Evolutionary conservation across 2,888 invertebrate genomes (phyloP).

Genomic region (Spatulosminthurus flaviceps): DNA sequence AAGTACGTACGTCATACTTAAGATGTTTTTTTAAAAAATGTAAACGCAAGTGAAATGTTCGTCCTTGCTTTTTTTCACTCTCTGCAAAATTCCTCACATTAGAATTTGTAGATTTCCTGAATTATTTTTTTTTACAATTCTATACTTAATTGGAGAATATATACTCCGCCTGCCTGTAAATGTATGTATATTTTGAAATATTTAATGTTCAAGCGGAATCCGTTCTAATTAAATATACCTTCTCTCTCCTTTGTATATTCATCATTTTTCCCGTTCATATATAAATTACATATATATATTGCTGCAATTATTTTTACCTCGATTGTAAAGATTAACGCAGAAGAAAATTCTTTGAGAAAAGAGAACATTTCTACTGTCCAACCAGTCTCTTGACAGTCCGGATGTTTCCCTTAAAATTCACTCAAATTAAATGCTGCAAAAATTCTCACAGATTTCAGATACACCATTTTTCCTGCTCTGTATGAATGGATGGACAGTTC

Average conservation of each 20-base stretch:
- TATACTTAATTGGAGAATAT: conserved; percentile 5
- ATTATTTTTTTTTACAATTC: background rate
- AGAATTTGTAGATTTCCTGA: no score
- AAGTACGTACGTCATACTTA: background rate
- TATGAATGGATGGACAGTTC: no score
- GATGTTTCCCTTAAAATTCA: background rate
- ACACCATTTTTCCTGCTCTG: no score
- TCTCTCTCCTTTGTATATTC: background rate
- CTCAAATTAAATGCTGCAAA: background rate
- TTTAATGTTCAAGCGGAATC: conserved; percentile 3
- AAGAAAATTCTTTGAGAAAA: background rate
- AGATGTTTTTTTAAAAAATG: background rate
- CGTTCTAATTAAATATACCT: background rate
- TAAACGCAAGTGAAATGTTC: background rate
- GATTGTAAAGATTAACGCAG: background rate
- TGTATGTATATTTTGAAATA: background rate
- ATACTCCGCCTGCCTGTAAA: background rate
- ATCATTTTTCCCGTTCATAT: background rate
- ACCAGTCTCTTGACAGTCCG: background rate
- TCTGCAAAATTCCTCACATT: background rate
- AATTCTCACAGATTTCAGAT: no score
- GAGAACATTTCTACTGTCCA: background rate
- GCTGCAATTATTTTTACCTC: background rate
- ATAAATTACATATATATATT: background rate
- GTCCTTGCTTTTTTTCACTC: conserved; percentile 19